Base-by-base conservation (phyloP, 37 sponge, comb jelly and placozoan species). In the Beroe ovata region DNA sequence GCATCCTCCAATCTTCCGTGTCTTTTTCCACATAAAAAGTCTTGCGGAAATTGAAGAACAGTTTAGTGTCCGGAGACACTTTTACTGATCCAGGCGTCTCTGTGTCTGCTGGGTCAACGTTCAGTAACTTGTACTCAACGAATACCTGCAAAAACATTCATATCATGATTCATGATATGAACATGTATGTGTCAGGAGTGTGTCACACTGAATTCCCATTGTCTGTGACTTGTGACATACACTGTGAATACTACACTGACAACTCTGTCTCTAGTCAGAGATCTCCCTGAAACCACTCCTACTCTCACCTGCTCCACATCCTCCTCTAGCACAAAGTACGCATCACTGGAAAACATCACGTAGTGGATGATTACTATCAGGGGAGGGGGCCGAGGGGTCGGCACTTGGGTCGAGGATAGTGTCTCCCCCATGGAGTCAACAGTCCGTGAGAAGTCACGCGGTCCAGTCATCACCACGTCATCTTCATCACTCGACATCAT, bases 291-390 rank as follows among this genome's bases (percentile, higher is more conserved):
- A n/a, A n/a, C n/a, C n/a, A n/a, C n/a, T n/a, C n/a, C n/a, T 47
- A 11, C 54, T 11, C 29, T 62, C 19, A 66, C 69, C 69, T 66
- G 69, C 36, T 32, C 69, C 3, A 66, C 36, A 34, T 30, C 36
- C 30, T 8, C 69, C 69, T 66, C 69, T 37, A 66, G 32, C 1
- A 66, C 69, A 30, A 66, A 66, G 69, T 29, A 66, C 0, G 84
- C 84, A 54, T 42, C 54, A 25, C 22, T 33, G 16, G 22, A 40
- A 29, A 77, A 77, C 28, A n/a, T 21, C 29, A 77, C n/a, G 29
- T 77, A 77, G 84, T 77, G 84, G 33, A 77, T 77, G 29, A 77
- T 77, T 8, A 77, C 84, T 1, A 77, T 35, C 16, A 77, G 84
- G 0, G 84, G 84, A 3, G 84, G 84, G 14, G 84, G 54, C 4